Base-by-base conservation (phyloP, 2,797 vertebrate genomes). In the Aldrovandia affinis region DNA sequence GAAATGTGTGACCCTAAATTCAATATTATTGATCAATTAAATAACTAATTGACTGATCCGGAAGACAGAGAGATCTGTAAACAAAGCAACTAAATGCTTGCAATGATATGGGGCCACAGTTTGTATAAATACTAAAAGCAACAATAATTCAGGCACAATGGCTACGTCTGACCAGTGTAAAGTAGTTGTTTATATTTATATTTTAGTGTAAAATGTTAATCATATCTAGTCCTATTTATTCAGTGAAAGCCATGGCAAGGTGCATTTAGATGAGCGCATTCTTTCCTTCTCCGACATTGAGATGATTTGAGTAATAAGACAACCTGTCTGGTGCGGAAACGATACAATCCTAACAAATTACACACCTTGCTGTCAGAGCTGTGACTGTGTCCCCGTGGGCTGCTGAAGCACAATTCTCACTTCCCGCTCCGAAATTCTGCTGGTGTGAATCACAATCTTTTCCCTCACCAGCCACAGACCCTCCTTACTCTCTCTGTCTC, bases 321-420 rank as follows among this genome's bases (percentile, higher is more conserved):
- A 55, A 33, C 73, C 73, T 47, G 22, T 77, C 73, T 47, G 22
- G 22, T 14, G 36, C 47, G 78, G 78, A 52, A 79, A 54, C 47
- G 33, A 20, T 77, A 61, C 18, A 54, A 36, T 39, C 70, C 54
- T 75, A 59, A 44, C 47, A 89, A 85, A 93, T 94, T 81, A 86
- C 92, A 92, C 90, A 89, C 86, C 83, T 89, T 89, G 28, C 80
- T 84, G 57, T 91, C 85, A 70, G 84, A 0, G 42, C 84, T 82
- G 81, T 70, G 80, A 86, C 75, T 39, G 61, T 63, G 18, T 52
- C 44, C 39, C 79, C 47, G 10, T 28, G 30, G 86, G 90, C 89
- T 91, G 90, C 90, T 89, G 89, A 83, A 86, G 92, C 87, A 90
- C 86, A 90, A 92, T 94, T 94, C 92, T 93, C 93, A 93, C 92